Evolutionary conservation across 2,888 invertebrate species (phyloP), one percentile per base, ranked within the genome.

Genomic region (Diarsia rubi): DNA sequence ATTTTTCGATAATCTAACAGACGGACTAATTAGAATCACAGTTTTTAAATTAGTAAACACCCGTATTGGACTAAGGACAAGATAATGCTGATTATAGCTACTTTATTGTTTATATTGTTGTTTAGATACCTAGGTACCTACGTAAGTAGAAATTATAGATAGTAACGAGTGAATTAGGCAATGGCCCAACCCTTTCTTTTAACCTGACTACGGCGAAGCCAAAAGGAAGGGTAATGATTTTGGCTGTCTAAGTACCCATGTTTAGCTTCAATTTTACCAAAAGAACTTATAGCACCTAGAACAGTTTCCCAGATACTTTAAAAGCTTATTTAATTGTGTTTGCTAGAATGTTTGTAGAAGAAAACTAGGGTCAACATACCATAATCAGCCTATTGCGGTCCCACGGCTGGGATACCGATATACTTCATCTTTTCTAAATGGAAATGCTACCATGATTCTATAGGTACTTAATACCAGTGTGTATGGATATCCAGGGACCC

Each of bases 51-150:
- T n/a, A n/a, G n/a, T n/a, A n/a, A n/a, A n/a, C n/a, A n/a, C n/a
- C n/a, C n/a, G n/a, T n/a, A 37, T 37, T 37, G 37, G 1, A 37
- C 6, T 37, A 37, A 37, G 37, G 37, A 8, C 37, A 8, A 37
- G 37, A 37, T 6, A 37, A 31, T 8, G 37, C 6, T 37, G 5
- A 3, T 37, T 2, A 27, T 67, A 49, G 2, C 42, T 47, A 49
- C 52, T 52, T 5, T 68, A 45, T 74, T 71, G 27, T 66, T 78
- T 45, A 69, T 68, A 65, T 81, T 71, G 54, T 57, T 74, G 9
- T 60, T 31, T 52, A 27, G 16, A 27, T 52, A n/a, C n/a, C n/a
- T n/a, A 31, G 21, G 12, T 60, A 37, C 0, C n/a, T 52, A 52
- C 21, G 31, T n/a, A 31, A 9, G 14, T 54, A 57, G 19, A 73